Evolutionary conservation across 2,113 vertebrate species (phyloP), one percentile per base, ranked within the genome.

Genomic region (Spermophilus dauricus): DNA sequence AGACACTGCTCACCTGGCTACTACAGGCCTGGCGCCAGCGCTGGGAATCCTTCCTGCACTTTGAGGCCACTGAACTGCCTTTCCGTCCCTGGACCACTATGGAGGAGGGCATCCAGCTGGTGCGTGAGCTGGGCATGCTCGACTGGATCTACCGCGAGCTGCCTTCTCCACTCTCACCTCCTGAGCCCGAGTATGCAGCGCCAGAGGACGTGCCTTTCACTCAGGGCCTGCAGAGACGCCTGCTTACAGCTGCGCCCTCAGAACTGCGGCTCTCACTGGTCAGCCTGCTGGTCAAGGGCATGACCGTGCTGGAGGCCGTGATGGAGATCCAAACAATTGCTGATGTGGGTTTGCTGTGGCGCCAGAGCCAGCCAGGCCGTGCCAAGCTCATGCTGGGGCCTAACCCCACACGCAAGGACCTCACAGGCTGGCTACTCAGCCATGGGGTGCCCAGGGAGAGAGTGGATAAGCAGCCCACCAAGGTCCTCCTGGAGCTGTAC

Each of bases 11-110:
- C 7, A 4, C 45, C 87, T 95, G 87, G 88, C 88, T 92, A 26
- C 95, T 91, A 28, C 34, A 65, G 61, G 87, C 96, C 83, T 96
- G 93, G 96, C 82, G 37, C 61, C 75, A n/a, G 87, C 51, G 22
- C 75, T 77, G 32, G 85, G 34, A 94, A 0, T 96, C 93, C 48
- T 93, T 85, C 39, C n/a, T 86, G 61, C 61, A 75, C 34, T 88
- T 94, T 0, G 51, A 91, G 73, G 67, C 73, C 37, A 85, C 78
- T 0, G 34, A 89, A 61, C 34, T 91, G 45, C 86, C 92, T 53
- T 96, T 96, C 78, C 20, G 61, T 2, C 86, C 92, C n/a, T 86
- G 75, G 94, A 34, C 78, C 84, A 42, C 84, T 28, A 10, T 86
- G 87, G 87, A 94, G 67, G 80, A 81, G 26, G 51, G 63, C 28